Conservation (phyloP, 53 echinoderm and acorn worm species). For the Henricia sp. region DNA sequence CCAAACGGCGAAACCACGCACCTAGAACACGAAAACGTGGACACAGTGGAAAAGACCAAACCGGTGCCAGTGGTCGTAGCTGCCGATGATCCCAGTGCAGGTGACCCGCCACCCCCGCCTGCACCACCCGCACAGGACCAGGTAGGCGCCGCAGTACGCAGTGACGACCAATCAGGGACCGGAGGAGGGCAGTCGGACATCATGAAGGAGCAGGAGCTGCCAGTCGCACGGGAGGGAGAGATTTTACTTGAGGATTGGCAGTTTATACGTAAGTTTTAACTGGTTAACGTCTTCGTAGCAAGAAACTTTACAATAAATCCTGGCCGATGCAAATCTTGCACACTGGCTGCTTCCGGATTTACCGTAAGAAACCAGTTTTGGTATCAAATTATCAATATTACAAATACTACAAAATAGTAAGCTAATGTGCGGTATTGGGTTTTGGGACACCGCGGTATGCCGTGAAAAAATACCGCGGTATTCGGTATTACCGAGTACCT, state of each 20-base stretch:
- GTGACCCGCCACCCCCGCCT: background rate
- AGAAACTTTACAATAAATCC: background rate
- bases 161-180: background rate
- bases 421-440: too few species aligned
- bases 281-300: background rate
- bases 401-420: too few species aligned
- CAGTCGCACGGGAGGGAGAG: conserved; percentile 61
- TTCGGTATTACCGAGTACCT: too few species aligned
- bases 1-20: conserved; percentile 56
- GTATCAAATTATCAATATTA: too few species aligned
- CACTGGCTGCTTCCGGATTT: too few species aligned
- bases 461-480: too few species aligned
- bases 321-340: too few species aligned
- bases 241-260: conserved; percentile 95
- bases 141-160: background rate
- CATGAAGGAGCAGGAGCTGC: conserved; percentile 10
- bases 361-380: too few species aligned
- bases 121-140: background rate
- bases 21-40: conserved; percentile 50
- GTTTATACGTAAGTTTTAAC: conserved; percentile 96
- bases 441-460: too few species aligned
- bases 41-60: conserved; percentile 55
- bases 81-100: background rate
- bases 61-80: conserved; percentile 1
- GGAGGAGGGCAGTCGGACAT: background rate